phyloP scores from a whole-genome alignment of 2,888 invertebrate species.

The Troglohyphantes excavatus region DNA sequence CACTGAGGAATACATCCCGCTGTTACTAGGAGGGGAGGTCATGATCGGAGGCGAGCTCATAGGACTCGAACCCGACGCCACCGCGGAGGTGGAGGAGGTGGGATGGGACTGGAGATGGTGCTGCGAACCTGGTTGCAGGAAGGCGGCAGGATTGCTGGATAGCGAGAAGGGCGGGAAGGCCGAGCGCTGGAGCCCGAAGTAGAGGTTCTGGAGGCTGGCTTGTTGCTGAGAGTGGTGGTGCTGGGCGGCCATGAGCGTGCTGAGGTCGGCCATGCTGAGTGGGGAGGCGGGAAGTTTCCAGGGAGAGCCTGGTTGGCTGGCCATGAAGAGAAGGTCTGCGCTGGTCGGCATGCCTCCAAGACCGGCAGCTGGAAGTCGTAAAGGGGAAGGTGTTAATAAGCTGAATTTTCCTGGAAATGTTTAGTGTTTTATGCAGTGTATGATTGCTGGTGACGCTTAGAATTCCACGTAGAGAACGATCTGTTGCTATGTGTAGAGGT shows the following conservation, averaged over 20 bases:
- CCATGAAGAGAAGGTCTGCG: conserved; percentile 79
- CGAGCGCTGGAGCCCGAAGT: conserved; percentile 76
- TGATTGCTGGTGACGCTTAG: too few relatives aligned
- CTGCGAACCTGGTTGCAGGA: conserved; percentile 1
- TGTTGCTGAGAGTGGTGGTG: conserved; percentile 61
- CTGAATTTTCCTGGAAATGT: too few relatives aligned
- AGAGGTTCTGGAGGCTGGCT: conserved; percentile 64
- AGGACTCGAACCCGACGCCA: conserved; percentile 50
- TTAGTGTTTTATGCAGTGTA: too few relatives aligned
- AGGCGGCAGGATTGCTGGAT: conserved; percentile 37
- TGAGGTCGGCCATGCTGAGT: conserved; percentile 78
- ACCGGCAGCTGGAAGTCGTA: conserved; percentile 31
- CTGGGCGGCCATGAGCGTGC: conserved; percentile 78
- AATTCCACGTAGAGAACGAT: not conserved
- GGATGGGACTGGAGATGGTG: conserved; percentile 55
- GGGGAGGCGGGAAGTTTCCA: conserved; percentile 77
- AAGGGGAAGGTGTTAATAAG: not conserved
- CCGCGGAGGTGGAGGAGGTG: conserved; percentile 28
- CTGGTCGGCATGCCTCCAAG: conserved; percentile 78
- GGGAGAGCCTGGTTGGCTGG: conserved; percentile 76
- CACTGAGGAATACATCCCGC: conserved; percentile 51
- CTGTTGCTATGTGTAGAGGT: not conserved
- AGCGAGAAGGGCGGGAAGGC: conserved; percentile 72
- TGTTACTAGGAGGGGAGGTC: conserved; percentile 18
- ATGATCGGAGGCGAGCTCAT: conserved; percentile 29